Base-by-base conservation (phyloP, 2,113 vertebrate species). In the Ammodramus savannarum region DNA sequence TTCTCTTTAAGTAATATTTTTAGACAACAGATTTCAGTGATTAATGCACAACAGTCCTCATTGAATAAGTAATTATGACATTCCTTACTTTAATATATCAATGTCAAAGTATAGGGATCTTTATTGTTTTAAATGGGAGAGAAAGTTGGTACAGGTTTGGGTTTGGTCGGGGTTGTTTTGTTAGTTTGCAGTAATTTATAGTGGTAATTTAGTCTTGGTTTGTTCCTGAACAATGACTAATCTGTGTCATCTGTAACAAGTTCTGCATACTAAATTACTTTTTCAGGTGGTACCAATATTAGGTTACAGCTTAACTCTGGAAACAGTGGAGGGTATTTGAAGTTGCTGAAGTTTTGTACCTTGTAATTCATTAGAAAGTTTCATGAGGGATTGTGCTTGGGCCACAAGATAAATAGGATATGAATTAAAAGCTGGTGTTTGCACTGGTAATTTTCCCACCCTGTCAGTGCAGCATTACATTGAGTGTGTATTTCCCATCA, bases 141-240 rank as follows among this genome's bases (percentile, higher is more conserved):
- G 22, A 41, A 89, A 76, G 20, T 18, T 75, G 26, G 12, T 46
- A 22, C 11, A 88, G 49, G 15, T 54, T 67, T 71, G 48, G 11
- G 7, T 48, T 82, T 48, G 25, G 29, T 49, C 2, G 1, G 15
- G 4, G 22, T 6, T 51, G 11, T 43, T 55, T 52, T 54, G 61
- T 90, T 52, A 90, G 63, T 66, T 94, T 67, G 16, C 21, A 26
- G 43, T 51, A 49, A 51, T 66, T 66, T 66, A 86, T 86, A 90
- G 76, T 51, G n/a, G 46, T 74, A 96, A 91, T 58, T 89, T 97
- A 95, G 97, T 98, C 88, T 95, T 94, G 93, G 93, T 97, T 97
- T 98, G 41, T 59, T 61, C 69, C 46, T 94, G 75, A 86, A 81
- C 57, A 96, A 74, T 89, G 57, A 89, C 73, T 97, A 94, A 90